Base-by-base conservation (phyloP, 2,888 invertebrate species). In the Cremastobaeus sp. region DNA sequence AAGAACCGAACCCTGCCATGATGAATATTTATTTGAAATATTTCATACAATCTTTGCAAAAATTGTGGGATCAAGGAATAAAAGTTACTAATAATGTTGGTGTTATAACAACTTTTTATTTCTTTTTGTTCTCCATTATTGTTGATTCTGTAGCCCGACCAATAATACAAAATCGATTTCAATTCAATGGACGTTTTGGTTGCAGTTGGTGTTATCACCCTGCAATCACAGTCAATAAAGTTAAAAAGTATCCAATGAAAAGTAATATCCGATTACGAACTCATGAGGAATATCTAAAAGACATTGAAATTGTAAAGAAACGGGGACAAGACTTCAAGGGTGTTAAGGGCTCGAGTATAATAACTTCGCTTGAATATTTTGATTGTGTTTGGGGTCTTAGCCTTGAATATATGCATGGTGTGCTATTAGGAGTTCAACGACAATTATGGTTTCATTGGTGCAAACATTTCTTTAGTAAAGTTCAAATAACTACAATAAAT, bases 371-470 rank as follows among this genome's bases (percentile, higher is more conserved):
- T 47, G 17, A 28, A 17, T 30, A 47, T 17, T 47, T 47, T 9
- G 47, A 47, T 30, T 2, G 21, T n/a, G n/a, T 47, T n/a, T 47
- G 47, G 47, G n/a, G 47, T 8, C 18, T n/a, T 9, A 18, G 18
- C 20, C 5, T 39, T 6, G 25, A 25, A 6, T 25, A 25, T 8
- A 25, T 25, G 25, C 25, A 25, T 25, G 25, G 25, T 4, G 25
- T 25, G 8, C 8, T 25, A 34, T 5, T 37, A 15, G 3, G 37
- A 6, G 37, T 37, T 15, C 8, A 15, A 15, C 14, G 37, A 8
- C 37, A 37, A 17, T n/a, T 37, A 37, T 37, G 37, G 37, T 15
- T 17, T 14, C 11, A 8, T n/a, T 37, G 37, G 37, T 34, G n/a
- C 4, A n/a, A 4, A 9, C n/a, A 34, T 34, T 11, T 34, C 4